Percentiles rank a stretch among this genome's conserved stretches.
Conservation (phyloP, 2,113 vertebrate species). For the Balaenoptera acutorostrata region DNA sequence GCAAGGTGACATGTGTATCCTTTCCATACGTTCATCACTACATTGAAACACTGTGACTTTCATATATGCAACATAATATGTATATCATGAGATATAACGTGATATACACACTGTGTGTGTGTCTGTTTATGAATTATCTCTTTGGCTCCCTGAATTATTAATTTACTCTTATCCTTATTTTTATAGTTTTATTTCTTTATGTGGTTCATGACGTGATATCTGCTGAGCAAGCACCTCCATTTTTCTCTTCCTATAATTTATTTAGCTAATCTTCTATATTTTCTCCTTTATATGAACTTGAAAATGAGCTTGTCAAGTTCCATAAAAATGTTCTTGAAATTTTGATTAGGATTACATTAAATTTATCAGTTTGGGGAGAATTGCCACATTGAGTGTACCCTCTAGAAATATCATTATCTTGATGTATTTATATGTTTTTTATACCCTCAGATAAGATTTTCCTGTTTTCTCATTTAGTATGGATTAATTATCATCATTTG, state of each 20-base stretch:
- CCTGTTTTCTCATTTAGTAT: not conserved
- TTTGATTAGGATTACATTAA: not conserved
- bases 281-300: not conserved
- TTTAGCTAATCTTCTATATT: not conserved
- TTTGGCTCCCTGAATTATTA: not conserved
- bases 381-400: not conserved
- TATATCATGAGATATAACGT: no score
- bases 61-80: fast-evolving
- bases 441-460: not conserved
- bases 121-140: not conserved
- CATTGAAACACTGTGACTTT: not conserved
- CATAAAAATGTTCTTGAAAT: not conserved
- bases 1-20: fast-evolving
- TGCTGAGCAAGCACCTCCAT: not conserved
- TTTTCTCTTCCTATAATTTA: not conserved
- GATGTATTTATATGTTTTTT: not conserved
- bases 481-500: not conserved
- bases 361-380: not conserved
- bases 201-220: not conserved
- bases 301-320: not conserved
- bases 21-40: not conserved
- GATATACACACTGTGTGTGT: no score
- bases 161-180: not conserved
- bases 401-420: not conserved
- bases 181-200: not conserved